A percentile compares a stretch with the other conserved stretches of the same genome.
Conservation (phyloP, 2,113 vertebrate species). For the Entomyzon cyanotis region DNA sequence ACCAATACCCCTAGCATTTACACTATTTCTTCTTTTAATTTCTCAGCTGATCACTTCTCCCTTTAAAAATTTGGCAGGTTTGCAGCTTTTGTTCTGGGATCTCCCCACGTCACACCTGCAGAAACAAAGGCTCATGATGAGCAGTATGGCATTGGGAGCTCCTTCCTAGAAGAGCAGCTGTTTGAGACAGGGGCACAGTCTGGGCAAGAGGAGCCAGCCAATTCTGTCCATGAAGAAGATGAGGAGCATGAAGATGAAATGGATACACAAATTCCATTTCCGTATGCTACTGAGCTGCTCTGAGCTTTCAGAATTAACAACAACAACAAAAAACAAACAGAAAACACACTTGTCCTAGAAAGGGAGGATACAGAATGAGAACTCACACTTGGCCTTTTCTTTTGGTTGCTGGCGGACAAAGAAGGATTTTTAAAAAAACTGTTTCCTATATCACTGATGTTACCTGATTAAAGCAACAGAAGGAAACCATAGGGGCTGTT, state of each 20-base stretch:
- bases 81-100: conserved; percentile 79
- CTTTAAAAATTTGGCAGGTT: conserved; percentile 71
- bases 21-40: neutral
- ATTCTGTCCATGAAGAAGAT: neutral
- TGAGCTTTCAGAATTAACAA: conserved; percentile 1
- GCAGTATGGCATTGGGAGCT: conserved; percentile 73
- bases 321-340: neutral
- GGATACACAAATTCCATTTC: neutral
- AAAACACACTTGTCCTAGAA: neutral
- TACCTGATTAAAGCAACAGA: neutral
- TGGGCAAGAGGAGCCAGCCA: neutral
- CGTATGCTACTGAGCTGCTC: conserved; percentile 31
- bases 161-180: conserved; percentile 75
- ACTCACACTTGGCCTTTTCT: neutral
- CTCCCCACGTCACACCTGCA: conserved; percentile 71
- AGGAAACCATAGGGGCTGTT: neutral
- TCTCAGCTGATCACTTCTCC: neutral
- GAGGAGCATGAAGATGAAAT: neutral
- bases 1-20: neutral
- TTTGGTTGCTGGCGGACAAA: neutral
- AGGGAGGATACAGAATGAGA: neutral
- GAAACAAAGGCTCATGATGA: conserved; percentile 73
- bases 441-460: neutral
- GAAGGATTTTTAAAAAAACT: neutral
- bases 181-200: conserved; percentile 41